Evolutionary conservation across 2,888 invertebrate species (phyloP), one percentile per base, ranked within the genome.

Genomic region (Eilema griseolum): DNA sequence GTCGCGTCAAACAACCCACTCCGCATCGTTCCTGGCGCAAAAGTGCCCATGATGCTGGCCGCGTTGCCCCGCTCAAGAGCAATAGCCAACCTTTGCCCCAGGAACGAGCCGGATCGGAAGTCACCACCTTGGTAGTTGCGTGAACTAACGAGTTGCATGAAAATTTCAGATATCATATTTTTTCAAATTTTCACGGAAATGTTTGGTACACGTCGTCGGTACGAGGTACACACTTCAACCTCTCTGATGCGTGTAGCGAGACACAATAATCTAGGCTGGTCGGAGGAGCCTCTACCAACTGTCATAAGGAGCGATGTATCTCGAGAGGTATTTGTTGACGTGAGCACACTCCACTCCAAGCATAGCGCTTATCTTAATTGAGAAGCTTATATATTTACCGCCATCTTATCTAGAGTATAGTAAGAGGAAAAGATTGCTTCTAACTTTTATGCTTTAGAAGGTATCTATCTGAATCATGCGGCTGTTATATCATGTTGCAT

Each of bases 301-400:
- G 10, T 52, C 52, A 52, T n/a, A 20, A 52, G 7, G 10, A 52
- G 52, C 52, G 52, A 52, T 8, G 10, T 52, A 52, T 52, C n/a
- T n/a, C n/a, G 10, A 10, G 20, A 52, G 52, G 52, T 52, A 10
- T 52, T 52, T 52, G 20, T 52, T 20, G 46, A 52, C n/a, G 52
- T n/a, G 52, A 52, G 52, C n/a, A 52, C 52, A n/a, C 52, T n/a
- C n/a, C n/a, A n/a, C n/a, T n/a, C 10, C 52, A 52, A n/a, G n/a
- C 52, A 52, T n/a, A 52, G 16, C 52, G n/a, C n/a, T 52, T 52
- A 52, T 52, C 52, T 52, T 52, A 46, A 46, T 46, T 46, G 46
- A 46, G 46, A 20, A 7, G 46, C 20, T 46, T 46, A 20, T 37
- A 37, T 20, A 37, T 12, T 46, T 20, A 46, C 46, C 46, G 20